Evolutionary conservation across 2,888 invertebrate genomes (phyloP).

Genomic region (Agriopis leucophaearia): DNA sequence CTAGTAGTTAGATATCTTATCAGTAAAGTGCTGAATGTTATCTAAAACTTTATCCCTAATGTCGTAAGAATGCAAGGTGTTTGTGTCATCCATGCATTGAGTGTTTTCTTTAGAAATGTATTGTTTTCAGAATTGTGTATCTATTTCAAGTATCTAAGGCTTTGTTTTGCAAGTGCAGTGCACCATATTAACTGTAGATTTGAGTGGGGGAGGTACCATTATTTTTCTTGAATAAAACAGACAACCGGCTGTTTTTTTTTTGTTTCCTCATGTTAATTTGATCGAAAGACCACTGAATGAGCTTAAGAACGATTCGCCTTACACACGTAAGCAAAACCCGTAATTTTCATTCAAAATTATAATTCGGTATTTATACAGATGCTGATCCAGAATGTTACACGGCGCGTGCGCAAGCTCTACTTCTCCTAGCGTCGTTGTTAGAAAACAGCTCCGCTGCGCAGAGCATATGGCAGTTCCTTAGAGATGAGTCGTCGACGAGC

Average conservation of each 20-base stretch:
- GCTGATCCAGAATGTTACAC: conserved; percentile 46
- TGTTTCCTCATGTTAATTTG: no score
- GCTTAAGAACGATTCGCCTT: no score
- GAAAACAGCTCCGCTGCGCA: conserved; percentile 61
- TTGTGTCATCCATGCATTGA: not conserved
- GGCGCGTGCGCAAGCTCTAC: conserved; percentile 65
- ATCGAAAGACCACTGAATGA: no score
- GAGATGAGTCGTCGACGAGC: conserved; percentile 48
- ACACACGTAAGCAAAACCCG: not conserved
- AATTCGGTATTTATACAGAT: conserved; percentile 57
- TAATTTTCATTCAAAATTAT: no score
- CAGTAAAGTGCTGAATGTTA: not conserved
- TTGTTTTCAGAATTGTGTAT: not conserved
- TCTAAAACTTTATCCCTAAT: not conserved
- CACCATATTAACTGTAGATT: not conserved
- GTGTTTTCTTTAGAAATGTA: conserved; percentile 1
- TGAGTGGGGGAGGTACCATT: no score
- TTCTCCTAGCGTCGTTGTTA: conserved; percentile 63
- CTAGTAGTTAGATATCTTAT: conserved; percentile 3
- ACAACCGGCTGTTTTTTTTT: no score
- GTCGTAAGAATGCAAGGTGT: not conserved
- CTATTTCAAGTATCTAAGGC: not conserved
- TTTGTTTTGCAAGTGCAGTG: not conserved
- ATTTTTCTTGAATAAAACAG: no score
- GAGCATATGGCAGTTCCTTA: conserved; percentile 66